Evolutionary conservation across 2,888 invertebrate species (phyloP), one percentile per base, ranked within the genome.

Genomic region (Fissipunctia ypsillon): DNA sequence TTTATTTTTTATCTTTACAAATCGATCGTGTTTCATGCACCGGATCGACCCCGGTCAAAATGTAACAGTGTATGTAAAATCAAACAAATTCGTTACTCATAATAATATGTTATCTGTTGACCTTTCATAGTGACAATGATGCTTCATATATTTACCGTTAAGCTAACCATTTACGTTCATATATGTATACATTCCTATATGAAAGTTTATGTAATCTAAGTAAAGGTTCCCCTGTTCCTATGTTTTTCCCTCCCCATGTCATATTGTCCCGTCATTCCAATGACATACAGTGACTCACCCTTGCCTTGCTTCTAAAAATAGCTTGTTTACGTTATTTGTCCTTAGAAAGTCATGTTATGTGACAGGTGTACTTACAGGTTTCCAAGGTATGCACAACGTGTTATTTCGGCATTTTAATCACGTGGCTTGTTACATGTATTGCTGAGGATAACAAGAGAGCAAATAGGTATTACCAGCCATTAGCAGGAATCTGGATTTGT

Each of bases 291-390:
- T 14, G 60, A 57, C 63, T 56, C 73, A 52, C 60, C 79, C 78
- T 56, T 64, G 31, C 19, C 3, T 63, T 61, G 48, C 14, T n/a
- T 76, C 57, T n/a, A 67, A 73, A 78, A 57, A 73, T 78, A 78
- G 22, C 41, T 57, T 64, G 52, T 52, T 67, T 45, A 67, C 50
- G 19, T 41, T 66, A 73, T 66, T 56, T 78, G n/a, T 64, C 45
- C 12, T 19, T 19, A 4, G 48, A 50, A 43, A 52, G 4, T n/a
- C 28, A 7, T 35, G 25, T 38, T 38, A 28, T 22, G 4, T 57
- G 28, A 57, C 4, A 57, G 45, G 14, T 28, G 2, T 45, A n/a
- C 14, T 45, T 16, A 31, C 7, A n/a, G 45, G n/a, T 64, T 64
- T 74, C 6, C n/a, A n/a, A 1, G n/a, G 12, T 41, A 7, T 52